These are phyloP conservation scores for Zelleria hepariella DNA, from an alignment of 2,888 invertebrate genomes.

Conservation along the genomic window DNA sequence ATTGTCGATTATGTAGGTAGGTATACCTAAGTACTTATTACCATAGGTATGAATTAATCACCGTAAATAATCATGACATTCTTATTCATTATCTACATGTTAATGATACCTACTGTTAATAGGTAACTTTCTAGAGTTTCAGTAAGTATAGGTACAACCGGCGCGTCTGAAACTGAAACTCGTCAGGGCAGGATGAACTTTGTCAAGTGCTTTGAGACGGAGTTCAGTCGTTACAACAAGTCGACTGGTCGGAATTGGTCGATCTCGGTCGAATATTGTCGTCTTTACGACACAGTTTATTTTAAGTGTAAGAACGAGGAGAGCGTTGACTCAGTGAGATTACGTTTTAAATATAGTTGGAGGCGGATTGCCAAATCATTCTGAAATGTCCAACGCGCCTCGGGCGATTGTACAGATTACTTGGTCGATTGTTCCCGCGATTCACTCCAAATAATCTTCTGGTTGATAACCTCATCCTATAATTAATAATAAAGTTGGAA, in stretches of 20 bases:
- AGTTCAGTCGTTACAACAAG: background rate
- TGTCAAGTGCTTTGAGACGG: too few relatives aligned
- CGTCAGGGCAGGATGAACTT: too few relatives aligned
- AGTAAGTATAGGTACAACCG: background rate
- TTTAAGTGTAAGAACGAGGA: conserved; percentile 52
- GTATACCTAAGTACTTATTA: too few relatives aligned
- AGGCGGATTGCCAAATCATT: conserved; percentile 63
- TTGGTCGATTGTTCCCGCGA: conserved; percentile 35
- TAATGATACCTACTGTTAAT: too few relatives aligned
- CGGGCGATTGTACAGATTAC: conserved; percentile 33
- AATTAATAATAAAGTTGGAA: conserved; percentile 78
- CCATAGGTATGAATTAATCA: too few relatives aligned
- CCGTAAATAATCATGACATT: too few relatives aligned
- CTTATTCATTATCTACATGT: too few relatives aligned
- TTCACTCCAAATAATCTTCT: conserved; percentile 51
- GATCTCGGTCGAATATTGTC: conserved; percentile 1
- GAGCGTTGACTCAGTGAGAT: conserved; percentile 70
- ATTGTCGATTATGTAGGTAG: too few relatives aligned
- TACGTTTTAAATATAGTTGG: conserved; percentile 69
- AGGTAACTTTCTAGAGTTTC: background rate
- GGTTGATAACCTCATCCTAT: conserved; percentile 78
- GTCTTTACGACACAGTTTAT: conserved; percentile 44
- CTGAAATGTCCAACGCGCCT: conserved; percentile 43
- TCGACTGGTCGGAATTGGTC: background rate
- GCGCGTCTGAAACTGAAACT: background rate